Evolutionary conservation across 30 jellyfish, hydroid and myxozoan species (phyloP), one percentile per base, ranked within the genome.

Genomic region (Cassiopea xamachana): DNA sequence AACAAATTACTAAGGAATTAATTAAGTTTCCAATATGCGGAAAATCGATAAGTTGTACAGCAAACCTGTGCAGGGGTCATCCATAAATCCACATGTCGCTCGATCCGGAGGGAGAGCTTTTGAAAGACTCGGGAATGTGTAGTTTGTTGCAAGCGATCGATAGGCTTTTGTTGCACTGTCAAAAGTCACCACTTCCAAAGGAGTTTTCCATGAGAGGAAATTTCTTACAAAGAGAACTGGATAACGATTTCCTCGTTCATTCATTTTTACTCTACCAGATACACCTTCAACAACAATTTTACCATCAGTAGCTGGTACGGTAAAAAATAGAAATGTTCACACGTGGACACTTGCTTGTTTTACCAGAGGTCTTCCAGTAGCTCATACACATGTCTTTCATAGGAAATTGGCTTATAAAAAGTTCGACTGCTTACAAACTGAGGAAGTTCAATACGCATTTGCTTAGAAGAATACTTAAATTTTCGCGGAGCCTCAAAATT

Each of bases 51-150:
- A 27, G 39, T 27, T 67, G 19, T 14, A 64, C 1, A 7, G 39
- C 90, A 79, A 84, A 92, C 94, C 90, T 15, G 91, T 75, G 81
- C 98, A 93, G 1, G 10, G 49, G 49, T 93, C 96, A 72, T 85
- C 83, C 70, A 51, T 49, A 61, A 87, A 94, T 27, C 98, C 98
- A 82, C 98, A 94, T 48, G 81, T 78, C 59, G 89, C 97, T 45
- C 50, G 60, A 50, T 93, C 93, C 44, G 87, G 86, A 14, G 98
- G 98, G 2, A 67, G 47, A 18, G 19, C 68, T 45, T 50, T 75
- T 1, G 84, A 61, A 2, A 75, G 79, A 18, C 95, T 87, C 27
- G 97, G 94, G 76, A 93, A 90, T 7, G 68, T 55, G 67, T 64
- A 81, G 58, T 86, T 43, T 12, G 50, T 47, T 18, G 84, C 47